These are phyloP conservation scores for Carollia perspicillata DNA, from an alignment of 2,113 vertebrate species.

Conservation along the genomic window DNA sequence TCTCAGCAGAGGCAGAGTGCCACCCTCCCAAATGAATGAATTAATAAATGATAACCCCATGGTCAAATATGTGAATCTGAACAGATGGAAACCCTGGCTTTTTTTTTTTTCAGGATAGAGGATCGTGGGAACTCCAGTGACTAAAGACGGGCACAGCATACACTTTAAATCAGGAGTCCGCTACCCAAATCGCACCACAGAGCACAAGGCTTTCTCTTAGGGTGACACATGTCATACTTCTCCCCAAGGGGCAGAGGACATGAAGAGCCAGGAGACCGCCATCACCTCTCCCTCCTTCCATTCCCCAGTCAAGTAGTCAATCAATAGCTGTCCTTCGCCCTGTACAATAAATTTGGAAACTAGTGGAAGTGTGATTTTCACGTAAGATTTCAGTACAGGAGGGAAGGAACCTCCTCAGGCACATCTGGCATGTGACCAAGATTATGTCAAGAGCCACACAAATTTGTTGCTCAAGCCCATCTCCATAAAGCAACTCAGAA, in stretches of 20 bases:
- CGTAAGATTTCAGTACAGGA: neutral
- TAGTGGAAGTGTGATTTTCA: neutral
- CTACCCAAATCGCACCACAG: neutral
- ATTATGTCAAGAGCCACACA: neutral
- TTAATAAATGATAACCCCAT: slow-evolving; percentile 63
- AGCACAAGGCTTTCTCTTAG: neutral
- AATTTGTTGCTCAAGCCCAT: neutral
- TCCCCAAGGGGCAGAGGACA: neutral
- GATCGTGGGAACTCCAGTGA: neutral
- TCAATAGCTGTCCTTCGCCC: neutral
- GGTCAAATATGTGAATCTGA: slow-evolving; percentile 44
- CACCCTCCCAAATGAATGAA: slow-evolving; percentile 59
- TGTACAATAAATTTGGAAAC: neutral
- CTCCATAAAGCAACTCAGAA: neutral
- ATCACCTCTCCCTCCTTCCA: neutral
- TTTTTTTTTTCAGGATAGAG: neutral
- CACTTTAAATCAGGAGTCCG: neutral
- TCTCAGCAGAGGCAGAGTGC: slow-evolving; percentile 14
- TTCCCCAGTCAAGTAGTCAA: neutral
- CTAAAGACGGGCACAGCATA: neutral
- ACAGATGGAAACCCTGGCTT: slow-evolving; percentile 38
- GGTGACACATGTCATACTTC: neutral
- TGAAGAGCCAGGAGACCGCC: neutral
- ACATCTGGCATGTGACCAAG: neutral
- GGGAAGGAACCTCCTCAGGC: neutral